phyloP scores from a whole-genome alignment of 1,140 invertebrate genomes.

The Eufriesea mexicana region DNA sequence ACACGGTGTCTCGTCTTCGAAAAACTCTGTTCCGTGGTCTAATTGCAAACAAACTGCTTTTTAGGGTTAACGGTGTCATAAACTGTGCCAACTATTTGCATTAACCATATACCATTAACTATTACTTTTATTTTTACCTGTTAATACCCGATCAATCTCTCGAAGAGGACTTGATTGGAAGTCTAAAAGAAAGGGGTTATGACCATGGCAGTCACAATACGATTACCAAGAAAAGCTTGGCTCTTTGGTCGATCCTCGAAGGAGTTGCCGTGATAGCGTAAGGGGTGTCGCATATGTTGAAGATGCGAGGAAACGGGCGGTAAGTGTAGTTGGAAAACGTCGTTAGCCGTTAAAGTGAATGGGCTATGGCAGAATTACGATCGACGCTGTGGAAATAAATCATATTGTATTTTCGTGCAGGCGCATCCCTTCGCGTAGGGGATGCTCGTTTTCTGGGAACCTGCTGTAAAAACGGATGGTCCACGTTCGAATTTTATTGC shows the following conservation, averaged over 20 bases:
- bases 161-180: too few relatives aligned
- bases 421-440: conserved; percentile 6
- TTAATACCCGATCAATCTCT: too few relatives aligned
- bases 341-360: conserved; percentile 10
- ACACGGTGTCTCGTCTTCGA: too few relatives aligned
- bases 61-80: too few relatives aligned
- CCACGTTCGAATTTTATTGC: conserved; percentile 24
- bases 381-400: conserved; percentile 32
- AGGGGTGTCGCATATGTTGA: background rate
- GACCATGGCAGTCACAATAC: too few relatives aligned
- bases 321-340: background rate
- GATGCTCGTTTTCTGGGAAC: conserved; percentile 24
- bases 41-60: too few relatives aligned
- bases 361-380: conserved; percentile 14
- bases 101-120: too few relatives aligned
- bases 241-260: background rate
- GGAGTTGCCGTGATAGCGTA: background rate
- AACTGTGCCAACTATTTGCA: too few relatives aligned
- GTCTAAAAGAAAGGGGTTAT: too few relatives aligned
- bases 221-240: too few relatives aligned
- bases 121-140: too few relatives aligned
- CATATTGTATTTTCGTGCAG: conserved; percentile 55
- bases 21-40: too few relatives aligned
- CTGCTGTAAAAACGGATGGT: conserved; percentile 13
- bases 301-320: conserved; percentile 14